These are phyloP conservation scores for Pterocles orientalis DNA, from an alignment of 2,113 vertebrate species.

Conservation along the genomic window DNA sequence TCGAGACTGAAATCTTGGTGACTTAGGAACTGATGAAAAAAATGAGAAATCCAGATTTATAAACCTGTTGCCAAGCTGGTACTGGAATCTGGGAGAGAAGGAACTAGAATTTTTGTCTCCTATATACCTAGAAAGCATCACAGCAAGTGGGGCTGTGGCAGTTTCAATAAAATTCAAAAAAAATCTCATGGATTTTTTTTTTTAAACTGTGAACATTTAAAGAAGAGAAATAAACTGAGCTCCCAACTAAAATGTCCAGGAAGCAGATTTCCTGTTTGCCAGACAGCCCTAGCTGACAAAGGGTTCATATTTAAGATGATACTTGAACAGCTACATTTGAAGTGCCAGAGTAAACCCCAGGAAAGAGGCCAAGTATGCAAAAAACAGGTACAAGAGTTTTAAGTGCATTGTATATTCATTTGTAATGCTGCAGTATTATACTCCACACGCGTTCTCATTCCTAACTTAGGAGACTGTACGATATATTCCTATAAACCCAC, in stretches of 20 bases:
- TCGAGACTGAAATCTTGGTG: background rate
- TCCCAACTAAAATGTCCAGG: background rate
- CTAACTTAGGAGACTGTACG: background rate
- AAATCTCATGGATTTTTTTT: accelerated
- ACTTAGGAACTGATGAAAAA: background rate
- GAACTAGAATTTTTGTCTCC: accelerated
- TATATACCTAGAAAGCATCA: too few relatives aligned
- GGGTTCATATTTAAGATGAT: background rate
- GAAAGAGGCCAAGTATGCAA: background rate
- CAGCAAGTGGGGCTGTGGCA: background rate
- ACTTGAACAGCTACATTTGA: background rate
- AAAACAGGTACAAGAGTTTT: background rate
- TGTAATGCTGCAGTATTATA: background rate
- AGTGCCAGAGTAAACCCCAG: background rate
- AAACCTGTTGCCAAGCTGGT: background rate
- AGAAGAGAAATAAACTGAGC: background rate
- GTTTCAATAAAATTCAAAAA: background rate
- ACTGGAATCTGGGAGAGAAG: background rate
- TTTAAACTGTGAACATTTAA: background rate
- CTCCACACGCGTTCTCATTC: background rate
- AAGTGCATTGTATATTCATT: background rate
- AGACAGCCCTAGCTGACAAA: background rate
- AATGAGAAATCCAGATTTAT: background rate
- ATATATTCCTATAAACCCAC: background rate
- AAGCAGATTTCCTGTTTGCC: background rate